These are phyloP conservation scores for Pteronura brasiliensis DNA, from an alignment of 2,113 vertebrate genomes.

Conservation along the genomic window DNA sequence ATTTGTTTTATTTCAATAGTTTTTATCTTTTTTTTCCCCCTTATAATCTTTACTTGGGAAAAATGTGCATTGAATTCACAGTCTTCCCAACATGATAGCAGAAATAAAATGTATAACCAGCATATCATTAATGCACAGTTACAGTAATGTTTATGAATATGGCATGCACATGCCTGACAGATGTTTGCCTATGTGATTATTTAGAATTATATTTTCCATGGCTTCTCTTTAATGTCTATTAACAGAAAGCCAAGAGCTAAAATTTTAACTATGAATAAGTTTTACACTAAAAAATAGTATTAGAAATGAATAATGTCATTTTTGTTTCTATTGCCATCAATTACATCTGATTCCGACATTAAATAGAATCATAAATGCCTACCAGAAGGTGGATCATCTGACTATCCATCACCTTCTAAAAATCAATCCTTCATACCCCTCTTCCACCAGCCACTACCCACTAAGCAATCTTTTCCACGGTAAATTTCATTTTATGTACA, in stretches of 20 bases:
- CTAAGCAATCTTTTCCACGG: not conserved
- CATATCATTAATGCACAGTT: not conserved
- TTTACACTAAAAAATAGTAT: not conserved
- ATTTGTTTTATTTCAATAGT: conserved; percentile 11
- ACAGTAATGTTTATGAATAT: not conserved
- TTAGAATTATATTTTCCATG: conserved; percentile 32
- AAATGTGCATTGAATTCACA: not conserved
- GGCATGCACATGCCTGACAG: not conserved
- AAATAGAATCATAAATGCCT: not conserved
- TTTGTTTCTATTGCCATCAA: not conserved
- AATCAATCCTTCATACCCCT: not conserved
- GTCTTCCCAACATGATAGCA: not conserved
- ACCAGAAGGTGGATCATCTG: rapidly evolving
- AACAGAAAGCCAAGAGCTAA: not conserved
- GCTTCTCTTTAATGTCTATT: not conserved
- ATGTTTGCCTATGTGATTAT: conserved; percentile 7
- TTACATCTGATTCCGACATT: not conserved
- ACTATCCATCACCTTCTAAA: not conserved
- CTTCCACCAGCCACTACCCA: rapidly evolving
- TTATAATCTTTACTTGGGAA: not conserved
- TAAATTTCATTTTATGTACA: not conserved
- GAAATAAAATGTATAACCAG: not conserved
- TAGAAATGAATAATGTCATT: not conserved
- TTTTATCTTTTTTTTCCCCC: not conserved
- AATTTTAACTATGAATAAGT: not conserved